Conservation (phyloP, 2,888 invertebrate genomes). For the Pemphredon lugubris region DNA sequence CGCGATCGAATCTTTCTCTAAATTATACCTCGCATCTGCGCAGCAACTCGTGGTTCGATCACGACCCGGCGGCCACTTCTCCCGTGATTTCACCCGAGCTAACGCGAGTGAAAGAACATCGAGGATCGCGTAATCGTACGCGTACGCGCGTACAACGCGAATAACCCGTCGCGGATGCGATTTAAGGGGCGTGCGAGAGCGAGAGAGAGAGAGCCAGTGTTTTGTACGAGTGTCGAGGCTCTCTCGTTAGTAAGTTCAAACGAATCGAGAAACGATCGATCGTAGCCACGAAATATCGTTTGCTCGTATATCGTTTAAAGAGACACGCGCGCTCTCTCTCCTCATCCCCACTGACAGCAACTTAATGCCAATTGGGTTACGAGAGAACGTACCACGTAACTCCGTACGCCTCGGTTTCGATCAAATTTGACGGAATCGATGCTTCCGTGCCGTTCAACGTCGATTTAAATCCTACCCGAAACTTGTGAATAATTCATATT, state of each 20-base stretch:
- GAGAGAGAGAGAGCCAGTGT: neutral
- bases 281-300: conserved; percentile 3
- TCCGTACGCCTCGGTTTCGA: no score
- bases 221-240: conserved; percentile 2
- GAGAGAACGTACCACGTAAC: no score
- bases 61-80: neutral
- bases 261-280: conserved; percentile 9
- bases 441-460: no score
- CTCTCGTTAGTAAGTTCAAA: conserved; percentile 28
- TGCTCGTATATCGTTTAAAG: conserved; percentile 3
- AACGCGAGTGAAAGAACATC: conserved; percentile 4
- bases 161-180: neutral
- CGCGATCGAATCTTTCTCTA: neutral
- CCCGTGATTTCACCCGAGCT: neutral
- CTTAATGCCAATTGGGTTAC: no score
- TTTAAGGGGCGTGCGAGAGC: no score
- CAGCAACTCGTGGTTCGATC: neutral
- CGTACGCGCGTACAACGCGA: neutral
- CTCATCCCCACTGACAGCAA: conserved; percentile 7
- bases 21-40: neutral
- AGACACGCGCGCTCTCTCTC: neutral
- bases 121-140: conserved; percentile 2
- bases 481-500: no score
- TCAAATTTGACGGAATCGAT: no score
- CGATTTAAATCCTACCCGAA: no score